A percentile compares a stretch with the other conserved stretches of the same genome.
Conservation (phyloP, 2,888 invertebrate genomes). For the Brachynemurus nebulosus region DNA sequence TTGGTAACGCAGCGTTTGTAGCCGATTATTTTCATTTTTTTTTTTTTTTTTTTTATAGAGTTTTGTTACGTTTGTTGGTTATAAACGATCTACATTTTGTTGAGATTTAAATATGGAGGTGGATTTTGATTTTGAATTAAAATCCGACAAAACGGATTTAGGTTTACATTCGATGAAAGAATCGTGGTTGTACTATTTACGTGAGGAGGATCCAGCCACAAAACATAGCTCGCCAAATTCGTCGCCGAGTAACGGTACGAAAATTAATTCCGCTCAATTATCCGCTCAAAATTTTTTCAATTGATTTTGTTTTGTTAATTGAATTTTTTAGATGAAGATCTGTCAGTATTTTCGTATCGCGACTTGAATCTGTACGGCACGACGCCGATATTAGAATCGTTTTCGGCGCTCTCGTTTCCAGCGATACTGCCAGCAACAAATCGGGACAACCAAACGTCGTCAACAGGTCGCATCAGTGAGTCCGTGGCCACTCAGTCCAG, state of each 20-base stretch:
- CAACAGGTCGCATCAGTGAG: too few species aligned
- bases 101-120: not conserved
- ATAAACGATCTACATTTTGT: too few species aligned
- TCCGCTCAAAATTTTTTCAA: not conserved
- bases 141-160: not conserved
- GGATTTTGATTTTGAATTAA: not conserved
- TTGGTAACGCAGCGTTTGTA: not conserved
- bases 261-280: too few species aligned
- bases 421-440: too few species aligned
- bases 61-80: too few species aligned
- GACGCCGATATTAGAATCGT: not conserved
- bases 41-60: not conserved
- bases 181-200: not conserved
- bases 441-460: too few species aligned
- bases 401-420: not conserved
- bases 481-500: too few species aligned
- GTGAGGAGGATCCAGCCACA: not conserved
- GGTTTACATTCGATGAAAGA: not conserved
- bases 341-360: not conserved
- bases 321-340: not conserved
- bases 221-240: too few species aligned
- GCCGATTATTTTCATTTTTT: not conserved
- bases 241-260: too few species aligned
- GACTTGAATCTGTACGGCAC: conserved; percentile 1
- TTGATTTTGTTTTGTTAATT: not conserved